Evolutionary conservation across 2,113 vertebrate genomes (phyloP), one percentile per base, ranked within the genome.

Genomic region (Stigmatopora argus): DNA sequence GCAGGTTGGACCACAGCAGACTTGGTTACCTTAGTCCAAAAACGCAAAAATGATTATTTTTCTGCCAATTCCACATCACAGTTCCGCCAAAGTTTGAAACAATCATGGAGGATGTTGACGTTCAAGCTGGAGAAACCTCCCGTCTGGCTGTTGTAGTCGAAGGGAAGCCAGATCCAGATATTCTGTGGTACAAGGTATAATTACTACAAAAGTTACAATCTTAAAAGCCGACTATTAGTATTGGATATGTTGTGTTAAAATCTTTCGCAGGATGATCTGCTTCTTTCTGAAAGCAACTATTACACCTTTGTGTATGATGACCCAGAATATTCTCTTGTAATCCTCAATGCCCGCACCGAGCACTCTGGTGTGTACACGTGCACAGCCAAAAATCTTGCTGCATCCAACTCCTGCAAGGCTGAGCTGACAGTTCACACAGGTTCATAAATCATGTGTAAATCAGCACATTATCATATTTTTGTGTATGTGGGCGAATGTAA

Each of bases 21-120:
- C 73, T 71, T 66, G 60, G 7, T 45, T 57, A 45, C 45, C 23
- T 49, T 2, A 0, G 8, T n/a, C 18, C 18, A 31, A 63, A 17
- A 21, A 5, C 17, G 5, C 61, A 23, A 21, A 6, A 23, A 9
- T 13, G 34, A 0, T 46, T 31, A 19, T 5, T 55, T 7, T 3
- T 75, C 31, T 3, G 2, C 26, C 2, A 55, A 19, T 41, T 48
- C 38, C 35, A 3, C 81, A 98, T 38, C 35, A 4, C 81, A 98
- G 96, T 93, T 86, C 80, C 92, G 17, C 96, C 95, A 0, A 92
- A 91, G 55, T 98, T 98, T 87, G 96, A 98, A 76, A 93, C 92
- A 38, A 98, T 98, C 90, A 98, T 98, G 96, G 96, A 98, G 79
- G 96, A 98, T 3, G 90, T 96, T 0, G 95, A 96, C 45, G 92